A percentile compares a stretch with the other conserved stretches of the same genome.
These are phyloP conservation scores for Liasis olivaceus DNA, from an alignment of 2,797 vertebrate species.

Conservation along the genomic window DNA sequence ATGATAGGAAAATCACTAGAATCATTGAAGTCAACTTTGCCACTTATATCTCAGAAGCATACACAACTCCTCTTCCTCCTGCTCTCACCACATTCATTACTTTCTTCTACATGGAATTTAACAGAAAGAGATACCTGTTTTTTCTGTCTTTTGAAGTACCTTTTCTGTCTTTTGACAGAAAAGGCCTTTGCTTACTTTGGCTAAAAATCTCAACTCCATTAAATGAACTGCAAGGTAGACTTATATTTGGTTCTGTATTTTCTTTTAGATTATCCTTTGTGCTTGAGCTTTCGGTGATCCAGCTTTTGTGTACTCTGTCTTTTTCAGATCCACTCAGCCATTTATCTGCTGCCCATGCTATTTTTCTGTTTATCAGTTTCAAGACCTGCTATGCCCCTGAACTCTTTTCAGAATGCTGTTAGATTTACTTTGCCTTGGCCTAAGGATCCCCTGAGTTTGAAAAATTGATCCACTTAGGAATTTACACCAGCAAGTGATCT, in stretches of 20 bases:
- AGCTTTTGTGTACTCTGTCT: neutral
- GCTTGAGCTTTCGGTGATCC: neutral
- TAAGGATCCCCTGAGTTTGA: neutral
- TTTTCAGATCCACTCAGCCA: neutral
- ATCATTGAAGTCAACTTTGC: neutral
- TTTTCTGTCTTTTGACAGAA: neutral
- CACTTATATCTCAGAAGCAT: neutral
- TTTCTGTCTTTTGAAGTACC: neutral
- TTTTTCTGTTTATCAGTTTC: constrained; percentile 15
- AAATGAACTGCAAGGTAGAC: neutral
- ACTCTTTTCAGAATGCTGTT: neutral
- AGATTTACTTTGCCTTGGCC: neutral
- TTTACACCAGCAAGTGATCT: neutral
- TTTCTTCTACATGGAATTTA: neutral
- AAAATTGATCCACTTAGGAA: neutral
- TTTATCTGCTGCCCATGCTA: neutral
- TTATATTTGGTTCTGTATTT: neutral
- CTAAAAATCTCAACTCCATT: neutral
- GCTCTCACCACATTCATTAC: neutral
- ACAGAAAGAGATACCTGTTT: neutral
- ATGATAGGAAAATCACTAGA: neutral
- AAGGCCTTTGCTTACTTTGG: neutral
- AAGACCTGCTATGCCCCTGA: neutral
- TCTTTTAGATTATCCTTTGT: neutral
- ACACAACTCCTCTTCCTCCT: neutral